Base-by-base conservation (phyloP, 2,797 vertebrate species). In the Pangasius krempfi region DNA sequence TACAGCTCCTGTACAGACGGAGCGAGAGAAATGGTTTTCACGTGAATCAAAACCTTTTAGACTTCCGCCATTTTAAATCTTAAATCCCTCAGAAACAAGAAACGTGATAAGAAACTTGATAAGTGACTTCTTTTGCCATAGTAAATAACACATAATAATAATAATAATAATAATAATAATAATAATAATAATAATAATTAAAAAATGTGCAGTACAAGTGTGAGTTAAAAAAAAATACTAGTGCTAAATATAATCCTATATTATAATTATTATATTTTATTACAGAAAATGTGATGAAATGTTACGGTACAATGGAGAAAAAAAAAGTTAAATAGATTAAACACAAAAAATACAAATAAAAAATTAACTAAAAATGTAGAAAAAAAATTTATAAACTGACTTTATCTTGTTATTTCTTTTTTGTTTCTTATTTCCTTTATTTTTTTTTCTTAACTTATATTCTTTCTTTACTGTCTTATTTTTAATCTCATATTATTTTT, bases 1-100 rank as follows among this genome's bases (percentile, higher is more conserved):
- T 98, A 97, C 70, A 99, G 94, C 93, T 98, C 97, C 98, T 99
- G 90, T 27, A 89, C 44, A 7, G 47, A 75, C 62, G n/a, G 27
- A 10, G 25, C 0, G 40, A 54, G 27, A 25, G 37, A 16, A 2
- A 68, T 13, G n/a, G 12, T 13, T 30, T 68, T 68, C n/a, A 68
- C 13, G 0, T 13, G 1, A 68, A 68, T 44, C 70, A 4, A 75
- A 13, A 47, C 0, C 10, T 47, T 27, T 47, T 47, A 25, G 1
- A 25, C 3, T 10, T 1, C 37, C 10, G 8, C 33, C 7, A 1
- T 40, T 70, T 70, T 16, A 68, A 33, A 70, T 37, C 4, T 30
- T 68, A 5, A 68, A 33, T 33, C 14, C 7, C 4, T 14, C 64
- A 1, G 12, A 30, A 0, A 22, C 25, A 25, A 1, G 12, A 30